phyloP scores from a whole-genome alignment of 2,888 invertebrate genomes.

The Alcis repandata region DNA sequence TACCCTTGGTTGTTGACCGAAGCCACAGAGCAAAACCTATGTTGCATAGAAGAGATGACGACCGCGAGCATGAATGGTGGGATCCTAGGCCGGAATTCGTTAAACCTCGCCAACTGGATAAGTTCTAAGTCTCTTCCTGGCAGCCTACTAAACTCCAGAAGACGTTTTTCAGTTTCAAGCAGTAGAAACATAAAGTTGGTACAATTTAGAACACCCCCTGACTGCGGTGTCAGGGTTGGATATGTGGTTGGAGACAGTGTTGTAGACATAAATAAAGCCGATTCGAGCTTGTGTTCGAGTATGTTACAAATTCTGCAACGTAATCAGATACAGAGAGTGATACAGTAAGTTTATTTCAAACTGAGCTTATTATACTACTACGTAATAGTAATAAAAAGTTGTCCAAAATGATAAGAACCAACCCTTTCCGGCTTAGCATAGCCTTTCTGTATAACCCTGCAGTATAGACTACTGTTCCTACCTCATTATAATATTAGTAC shows the following conservation, averaged over 20 bases:
- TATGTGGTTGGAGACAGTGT: constrained; percentile 88
- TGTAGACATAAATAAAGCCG: constrained; percentile 89
- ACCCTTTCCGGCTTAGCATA: no score
- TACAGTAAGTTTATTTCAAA: constrained; percentile 61
- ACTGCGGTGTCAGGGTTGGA: constrained; percentile 89
- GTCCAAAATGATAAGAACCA: no score
- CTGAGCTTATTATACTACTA: no score
- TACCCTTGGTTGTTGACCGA: no score
- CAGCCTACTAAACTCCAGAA: constrained; percentile 38
- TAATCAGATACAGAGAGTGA: constrained; percentile 65
- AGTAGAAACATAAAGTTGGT: constrained; percentile 89
- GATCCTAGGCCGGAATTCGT: constrained; percentile 51
- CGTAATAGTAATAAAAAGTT: no score
- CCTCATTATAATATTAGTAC: no score
- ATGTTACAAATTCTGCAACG: constrained; percentile 79
- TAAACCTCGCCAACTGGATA: constrained; percentile 60
- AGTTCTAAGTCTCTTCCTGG: constrained; percentile 50
- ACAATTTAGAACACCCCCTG: constrained; percentile 88
- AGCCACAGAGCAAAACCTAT: no score
- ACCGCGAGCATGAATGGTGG: constrained; percentile 57
- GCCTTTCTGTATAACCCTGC: no score
- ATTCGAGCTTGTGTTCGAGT: constrained; percentile 69
- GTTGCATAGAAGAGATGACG: no score
- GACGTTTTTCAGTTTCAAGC: constrained; percentile 62
- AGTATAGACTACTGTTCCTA: no score